Evolutionary conservation across 2,797 vertebrate genomes (phyloP).

Genomic region (Notolabrus celidotus): DNA sequence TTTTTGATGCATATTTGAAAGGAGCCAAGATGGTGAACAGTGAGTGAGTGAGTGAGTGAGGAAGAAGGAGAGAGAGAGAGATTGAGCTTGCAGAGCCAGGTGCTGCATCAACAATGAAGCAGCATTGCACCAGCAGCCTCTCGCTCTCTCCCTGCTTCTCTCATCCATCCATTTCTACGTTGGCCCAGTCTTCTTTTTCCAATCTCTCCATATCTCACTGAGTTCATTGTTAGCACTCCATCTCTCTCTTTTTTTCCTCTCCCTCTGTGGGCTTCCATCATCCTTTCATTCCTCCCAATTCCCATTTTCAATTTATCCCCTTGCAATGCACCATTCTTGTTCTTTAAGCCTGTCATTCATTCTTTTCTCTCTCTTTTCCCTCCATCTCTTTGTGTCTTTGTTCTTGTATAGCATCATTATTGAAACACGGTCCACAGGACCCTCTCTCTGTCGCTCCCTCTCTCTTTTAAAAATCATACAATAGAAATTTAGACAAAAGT

Average conservation of each 20-base stretch:
- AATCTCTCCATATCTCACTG: conserved; percentile 38
- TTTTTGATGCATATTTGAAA: conserved; percentile 1
- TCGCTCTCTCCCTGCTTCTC: conserved; percentile 20
- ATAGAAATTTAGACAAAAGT: conserved; percentile 70
- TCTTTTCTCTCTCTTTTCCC: conserved; percentile 56
- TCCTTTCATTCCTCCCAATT: conserved; percentile 67
- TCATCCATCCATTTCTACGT: conserved; percentile 31
- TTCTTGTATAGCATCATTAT: conserved; percentile 75
- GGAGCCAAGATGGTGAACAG: neutral
- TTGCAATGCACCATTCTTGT: conserved; percentile 64
- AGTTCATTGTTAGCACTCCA: conserved; percentile 34
- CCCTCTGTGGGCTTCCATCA: conserved; percentile 47
- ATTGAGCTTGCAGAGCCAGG: conserved; percentile 37
- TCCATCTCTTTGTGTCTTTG: conserved; percentile 73
- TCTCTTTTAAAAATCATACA: conserved; percentile 58
- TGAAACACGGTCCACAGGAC: conserved; percentile 62
- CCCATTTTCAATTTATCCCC: conserved; percentile 71
- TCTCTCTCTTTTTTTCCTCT: conserved; percentile 37
- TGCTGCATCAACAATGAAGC: conserved; percentile 63
- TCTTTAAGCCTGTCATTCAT: conserved; percentile 69
- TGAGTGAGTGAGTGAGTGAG: neutral
- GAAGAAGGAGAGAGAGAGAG: neutral
- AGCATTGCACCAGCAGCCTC: conserved; percentile 55
- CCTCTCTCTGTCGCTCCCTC: conserved; percentile 15
- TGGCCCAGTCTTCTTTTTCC: conserved; percentile 6